Base-by-base conservation (phyloP, 1,140 invertebrate species). In the Drosophila santomea region DNA sequence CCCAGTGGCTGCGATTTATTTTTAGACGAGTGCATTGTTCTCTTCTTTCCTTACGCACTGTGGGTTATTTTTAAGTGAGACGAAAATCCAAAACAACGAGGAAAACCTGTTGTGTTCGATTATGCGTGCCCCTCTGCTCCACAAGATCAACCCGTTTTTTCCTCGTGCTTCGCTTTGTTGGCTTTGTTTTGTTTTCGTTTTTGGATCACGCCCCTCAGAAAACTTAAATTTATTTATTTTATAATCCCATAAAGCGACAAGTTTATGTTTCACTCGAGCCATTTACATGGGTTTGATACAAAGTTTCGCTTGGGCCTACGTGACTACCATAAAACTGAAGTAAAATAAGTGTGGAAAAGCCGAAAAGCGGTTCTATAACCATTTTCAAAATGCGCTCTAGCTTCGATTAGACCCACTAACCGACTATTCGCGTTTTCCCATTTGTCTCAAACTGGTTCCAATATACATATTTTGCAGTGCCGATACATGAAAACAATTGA, bases 121-220 rank as follows among this genome's bases (percentile, higher is more conserved):
- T 23, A 54, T 55, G 48, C n/a, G 43, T 23, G 15, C 68, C n/a
- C 35, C 44, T 48, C 15, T 25, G 15, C 28, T 50, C 28, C 43
- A 50, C 43, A 50, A 41, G 48, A 67, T 35, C 43, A 88, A 88
- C 83, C 79, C 57, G 83, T 88, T 79, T 86, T 78, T 56, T n/a
- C 38, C 68, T 47, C 64, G 36, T 66, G 51, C n/a, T 44, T 61
- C 35, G 35, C 43, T 68, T 76, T 84, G 63, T 84, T 50, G 52
- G 57, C 64, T 55, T 55, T 50, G 41, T 79, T 67, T 66, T 74
- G 36, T 60, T 74, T 67, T 56, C 7, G 32, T 20, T 48, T 60
- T 60, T 48, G 43, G 28, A 61, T 54, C 69, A 74, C 57, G 61
- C 74, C 68, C 69, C 61, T 52, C 44, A 39, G 39, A 69, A 62